Percentiles rank a stretch among this genome's conserved stretches.
Conservation (phyloP, 30 jellyfish, hydroid and myxozoan species). For the Hydra vulgaris region DNA sequence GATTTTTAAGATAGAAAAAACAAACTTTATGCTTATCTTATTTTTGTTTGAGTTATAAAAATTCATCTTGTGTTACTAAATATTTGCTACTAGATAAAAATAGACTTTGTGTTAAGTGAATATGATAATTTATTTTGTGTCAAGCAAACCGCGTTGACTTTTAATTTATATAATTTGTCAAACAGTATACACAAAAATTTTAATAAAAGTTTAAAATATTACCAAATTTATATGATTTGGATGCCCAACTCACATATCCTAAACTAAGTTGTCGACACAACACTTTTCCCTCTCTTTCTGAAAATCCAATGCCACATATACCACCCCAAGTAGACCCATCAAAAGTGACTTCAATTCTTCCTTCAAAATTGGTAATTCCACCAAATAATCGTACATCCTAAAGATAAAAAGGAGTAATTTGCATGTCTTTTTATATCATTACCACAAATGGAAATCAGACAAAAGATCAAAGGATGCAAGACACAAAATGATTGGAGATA, state of each 20-base stretch:
- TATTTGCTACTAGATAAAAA: too few species aligned
- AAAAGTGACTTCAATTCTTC: slow-evolving; percentile 57
- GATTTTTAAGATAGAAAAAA: too few species aligned
- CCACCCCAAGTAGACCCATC: slow-evolving; percentile 54
- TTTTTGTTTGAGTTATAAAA: too few species aligned
- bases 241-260: slow-evolving; percentile 56
- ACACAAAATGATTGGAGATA: too few species aligned
- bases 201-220: too few species aligned
- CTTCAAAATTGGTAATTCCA: slow-evolving; percentile 47
- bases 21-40: too few species aligned
- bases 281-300: slow-evolving; percentile 63
- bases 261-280: slow-evolving; percentile 84
- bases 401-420: background rate
- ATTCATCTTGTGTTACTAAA: too few species aligned
- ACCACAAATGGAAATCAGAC: background rate
- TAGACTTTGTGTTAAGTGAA: too few species aligned
- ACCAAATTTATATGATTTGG: slow-evolving; percentile 60
- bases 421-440: background rate
- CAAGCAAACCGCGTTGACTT: too few species aligned
- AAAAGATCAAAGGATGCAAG: background rate
- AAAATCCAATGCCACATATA: slow-evolving; percentile 67
- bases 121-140: too few species aligned
- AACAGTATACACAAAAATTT: too few species aligned
- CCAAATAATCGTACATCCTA: slow-evolving; percentile 51
- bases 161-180: too few species aligned